phyloP scores from a whole-genome alignment of 2,113 vertebrate species.

The Acanthisitta chloris region DNA sequence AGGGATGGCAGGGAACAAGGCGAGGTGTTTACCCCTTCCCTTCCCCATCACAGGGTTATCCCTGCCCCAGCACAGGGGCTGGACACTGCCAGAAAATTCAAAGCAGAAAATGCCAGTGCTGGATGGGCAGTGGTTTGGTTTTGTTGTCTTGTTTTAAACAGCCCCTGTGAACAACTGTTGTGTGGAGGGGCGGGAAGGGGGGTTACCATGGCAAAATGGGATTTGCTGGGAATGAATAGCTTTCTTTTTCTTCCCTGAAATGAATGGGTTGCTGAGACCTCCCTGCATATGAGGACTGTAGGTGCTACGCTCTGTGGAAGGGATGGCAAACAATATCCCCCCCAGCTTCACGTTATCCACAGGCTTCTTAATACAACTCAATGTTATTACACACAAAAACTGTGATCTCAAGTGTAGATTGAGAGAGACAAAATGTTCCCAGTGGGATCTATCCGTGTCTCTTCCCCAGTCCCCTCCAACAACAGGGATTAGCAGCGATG shows the following conservation, averaged over 20 bases:
- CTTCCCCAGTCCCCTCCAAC: slow-evolving; percentile 23
- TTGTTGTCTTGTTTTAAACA: slow-evolving; percentile 21
- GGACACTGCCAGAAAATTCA: neutral
- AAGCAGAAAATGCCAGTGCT: neutral
- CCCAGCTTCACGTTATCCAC: neutral
- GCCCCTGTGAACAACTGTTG: slow-evolving; percentile 37
- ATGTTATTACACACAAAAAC: slow-evolving; percentile 27
- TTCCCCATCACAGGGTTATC: neutral
- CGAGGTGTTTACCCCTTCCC: neutral
- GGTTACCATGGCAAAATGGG: slow-evolving; percentile 68
- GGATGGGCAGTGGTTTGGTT: neutral
- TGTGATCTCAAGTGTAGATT: slow-evolving; percentile 25
- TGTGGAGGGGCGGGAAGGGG: neutral
- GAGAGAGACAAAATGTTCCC: slow-evolving; percentile 57
- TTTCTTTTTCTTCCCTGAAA: slow-evolving; percentile 39
- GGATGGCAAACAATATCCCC: neutral
- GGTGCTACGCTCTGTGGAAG: neutral
- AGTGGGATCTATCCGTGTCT: neutral
- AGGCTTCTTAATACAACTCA: slow-evolving; percentile 31
- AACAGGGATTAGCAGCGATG: slow-evolving; percentile 50
- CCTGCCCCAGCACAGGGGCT: neutral
- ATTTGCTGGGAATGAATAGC: slow-evolving; percentile 66
- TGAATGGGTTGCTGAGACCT: slow-evolving; percentile 61
- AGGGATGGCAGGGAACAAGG: neutral
- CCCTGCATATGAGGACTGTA: slow-evolving; percentile 17